These are phyloP conservation scores for Diglossa cyanea DNA, from an alignment of 2,797 vertebrate genomes.

Conservation along the genomic window DNA sequence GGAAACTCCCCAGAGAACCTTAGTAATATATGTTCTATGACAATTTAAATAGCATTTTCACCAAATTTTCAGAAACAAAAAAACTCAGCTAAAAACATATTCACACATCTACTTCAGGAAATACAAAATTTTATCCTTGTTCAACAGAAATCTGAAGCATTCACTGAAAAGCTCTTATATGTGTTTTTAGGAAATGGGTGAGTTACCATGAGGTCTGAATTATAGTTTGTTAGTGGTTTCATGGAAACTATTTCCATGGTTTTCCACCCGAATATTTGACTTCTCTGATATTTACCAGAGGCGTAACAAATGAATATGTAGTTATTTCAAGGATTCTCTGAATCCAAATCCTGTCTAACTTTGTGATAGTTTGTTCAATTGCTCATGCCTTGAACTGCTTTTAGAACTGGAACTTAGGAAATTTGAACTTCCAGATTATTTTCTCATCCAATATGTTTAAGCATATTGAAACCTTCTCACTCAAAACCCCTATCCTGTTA, in stretches of 20 bases:
- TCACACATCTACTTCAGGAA: neutral
- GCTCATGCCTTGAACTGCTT: neutral
- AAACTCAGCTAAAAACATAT: neutral
- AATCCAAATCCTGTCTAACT: neutral
- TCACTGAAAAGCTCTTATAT: neutral
- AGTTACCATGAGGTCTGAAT: neutral
- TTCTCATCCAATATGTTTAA: neutral
- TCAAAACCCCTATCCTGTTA: neutral
- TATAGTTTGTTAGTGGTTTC: neutral
- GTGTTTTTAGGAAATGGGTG: neutral
- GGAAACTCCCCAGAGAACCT: neutral
- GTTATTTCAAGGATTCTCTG: neutral
- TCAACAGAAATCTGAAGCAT: neutral
- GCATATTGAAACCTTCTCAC: neutral
- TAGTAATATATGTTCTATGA: neutral
- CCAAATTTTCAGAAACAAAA: neutral
- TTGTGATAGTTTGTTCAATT: neutral
- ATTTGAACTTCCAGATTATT: neutral
- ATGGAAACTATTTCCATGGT: neutral
- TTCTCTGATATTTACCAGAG: neutral
- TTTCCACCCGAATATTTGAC: neutral
- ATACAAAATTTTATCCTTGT: neutral
- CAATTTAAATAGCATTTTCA: neutral
- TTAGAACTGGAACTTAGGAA: neutral
- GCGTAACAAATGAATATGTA: neutral